These are phyloP conservation scores for Tachuris rubrigastra DNA, from an alignment of 2,113 vertebrate genomes.

Conservation along the genomic window DNA sequence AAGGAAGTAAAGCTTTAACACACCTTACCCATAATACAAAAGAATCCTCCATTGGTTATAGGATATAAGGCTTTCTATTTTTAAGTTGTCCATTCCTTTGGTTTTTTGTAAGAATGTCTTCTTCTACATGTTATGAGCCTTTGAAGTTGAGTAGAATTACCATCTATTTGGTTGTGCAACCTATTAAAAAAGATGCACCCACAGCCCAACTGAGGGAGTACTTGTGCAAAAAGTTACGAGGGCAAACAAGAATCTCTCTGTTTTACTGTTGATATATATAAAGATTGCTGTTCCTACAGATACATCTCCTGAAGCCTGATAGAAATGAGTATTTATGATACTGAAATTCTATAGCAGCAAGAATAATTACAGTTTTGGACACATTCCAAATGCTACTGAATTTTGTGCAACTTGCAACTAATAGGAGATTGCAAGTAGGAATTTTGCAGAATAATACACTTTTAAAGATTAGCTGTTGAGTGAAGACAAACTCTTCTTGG, in stretches of 20 bases:
- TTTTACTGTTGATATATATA: background rate
- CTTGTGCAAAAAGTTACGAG: background rate
- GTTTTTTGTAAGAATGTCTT: background rate
- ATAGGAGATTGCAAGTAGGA: background rate
- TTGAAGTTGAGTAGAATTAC: background rate
- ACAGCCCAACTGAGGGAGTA: background rate
- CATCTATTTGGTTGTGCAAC: background rate
- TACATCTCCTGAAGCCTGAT: background rate
- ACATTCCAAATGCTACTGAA: background rate
- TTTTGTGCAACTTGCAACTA: background rate
- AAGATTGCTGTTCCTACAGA: background rate
- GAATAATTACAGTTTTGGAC: background rate
- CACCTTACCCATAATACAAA: accelerated
- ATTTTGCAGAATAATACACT: background rate
- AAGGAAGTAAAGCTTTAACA: background rate
- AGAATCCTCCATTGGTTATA: background rate
- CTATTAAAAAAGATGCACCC: background rate
- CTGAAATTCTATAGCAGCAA: background rate
- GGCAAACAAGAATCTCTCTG: background rate
- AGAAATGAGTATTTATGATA: background rate
- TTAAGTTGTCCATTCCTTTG: background rate
- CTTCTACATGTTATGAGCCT: background rate
- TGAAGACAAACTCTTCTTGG: background rate
- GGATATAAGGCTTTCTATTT: background rate
- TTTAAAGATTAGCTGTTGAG: background rate